These are phyloP conservation scores for Nymphalis polychloros DNA, from an alignment of 2,888 invertebrate species.

Conservation along the genomic window DNA sequence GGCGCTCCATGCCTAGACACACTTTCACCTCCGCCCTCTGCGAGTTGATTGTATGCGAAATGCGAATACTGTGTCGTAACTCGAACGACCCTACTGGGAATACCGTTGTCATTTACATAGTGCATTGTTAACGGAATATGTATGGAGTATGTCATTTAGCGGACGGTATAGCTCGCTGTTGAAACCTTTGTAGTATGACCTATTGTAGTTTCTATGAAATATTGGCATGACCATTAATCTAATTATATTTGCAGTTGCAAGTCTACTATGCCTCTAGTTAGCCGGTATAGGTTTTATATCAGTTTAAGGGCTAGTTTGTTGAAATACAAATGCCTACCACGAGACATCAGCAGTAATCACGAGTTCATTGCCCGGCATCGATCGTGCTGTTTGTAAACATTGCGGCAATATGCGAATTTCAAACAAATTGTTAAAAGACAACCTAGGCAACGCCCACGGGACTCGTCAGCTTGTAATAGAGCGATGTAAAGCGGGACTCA, in stretches of 20 bases:
- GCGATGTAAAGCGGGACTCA: slow-evolving; percentile 71
- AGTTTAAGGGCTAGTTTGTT: neutral
- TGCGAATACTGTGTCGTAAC: slow-evolving; percentile 60
- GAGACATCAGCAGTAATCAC: slow-evolving; percentile 10
- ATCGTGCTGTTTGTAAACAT: slow-evolving; percentile 77
- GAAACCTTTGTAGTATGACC: neutral
- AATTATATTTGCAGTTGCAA: slow-evolving; percentile 26
- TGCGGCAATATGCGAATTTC: slow-evolving; percentile 43
- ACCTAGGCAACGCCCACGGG: neutral
- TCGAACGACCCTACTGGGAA: slow-evolving; percentile 46
- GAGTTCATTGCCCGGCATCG: slow-evolving; percentile 60
- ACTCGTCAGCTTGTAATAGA: neutral
- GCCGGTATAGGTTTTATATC: neutral
- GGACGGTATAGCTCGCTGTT: neutral
- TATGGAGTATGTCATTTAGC: slow-evolving; percentile 5
- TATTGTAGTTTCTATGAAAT: neutral
- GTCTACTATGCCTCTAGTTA: slow-evolving; percentile 3
- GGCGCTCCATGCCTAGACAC: slow-evolving; percentile 46
- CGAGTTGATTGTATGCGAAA: slow-evolving; percentile 58
- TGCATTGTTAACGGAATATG: slow-evolving; percentile 25
- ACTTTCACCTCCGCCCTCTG: slow-evolving; percentile 71
- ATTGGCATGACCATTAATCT: neutral
- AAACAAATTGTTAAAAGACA: slow-evolving; percentile 11
- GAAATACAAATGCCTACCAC: neutral
- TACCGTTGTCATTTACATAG: slow-evolving; percentile 35